phyloP scores from a whole-genome alignment of 2,888 invertebrate genomes.

The Dryomyza anilis region DNA sequence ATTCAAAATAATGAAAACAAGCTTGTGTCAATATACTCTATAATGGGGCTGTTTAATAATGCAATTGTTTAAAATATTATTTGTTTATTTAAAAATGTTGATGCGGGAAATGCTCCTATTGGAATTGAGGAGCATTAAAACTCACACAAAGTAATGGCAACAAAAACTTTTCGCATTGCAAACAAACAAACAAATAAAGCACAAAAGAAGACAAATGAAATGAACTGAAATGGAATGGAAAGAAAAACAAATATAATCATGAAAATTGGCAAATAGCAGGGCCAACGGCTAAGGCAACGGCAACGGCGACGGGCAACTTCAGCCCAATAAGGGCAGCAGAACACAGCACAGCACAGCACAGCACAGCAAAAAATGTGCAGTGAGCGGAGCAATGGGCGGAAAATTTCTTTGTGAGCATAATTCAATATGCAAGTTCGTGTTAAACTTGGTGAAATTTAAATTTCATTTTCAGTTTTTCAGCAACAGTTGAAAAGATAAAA shows the following conservation, averaged over 20 bases:
- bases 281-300: slow-evolving; percentile 17
- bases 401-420: slow-evolving; percentile 43
- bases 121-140: neutral
- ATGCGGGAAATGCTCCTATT: neutral
- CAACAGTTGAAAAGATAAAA: neutral
- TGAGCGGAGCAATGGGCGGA: too few relatives aligned
- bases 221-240: slow-evolving; percentile 12
- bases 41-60: too few relatives aligned
- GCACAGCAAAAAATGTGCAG: slow-evolving; percentile 32
- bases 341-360: slow-evolving; percentile 34
- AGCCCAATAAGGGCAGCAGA: neutral
- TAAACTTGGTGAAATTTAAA: slow-evolving; percentile 54
- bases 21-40: too few relatives aligned
- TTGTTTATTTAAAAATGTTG: too few relatives aligned
- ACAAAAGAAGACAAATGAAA: slow-evolving; percentile 15
- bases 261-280: slow-evolving; percentile 51
- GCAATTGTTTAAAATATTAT: too few relatives aligned
- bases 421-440: slow-evolving; percentile 47
- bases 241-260: slow-evolving; percentile 47
- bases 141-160: neutral
- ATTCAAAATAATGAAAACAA: too few relatives aligned
- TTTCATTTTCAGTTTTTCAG: slow-evolving; percentile 41
- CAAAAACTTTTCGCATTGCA: neutral
- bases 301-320: slow-evolving; percentile 20
- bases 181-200: neutral